Base-by-base conservation (phyloP, 2,888 invertebrate genomes). In the Trachelus troglodyta region DNA sequence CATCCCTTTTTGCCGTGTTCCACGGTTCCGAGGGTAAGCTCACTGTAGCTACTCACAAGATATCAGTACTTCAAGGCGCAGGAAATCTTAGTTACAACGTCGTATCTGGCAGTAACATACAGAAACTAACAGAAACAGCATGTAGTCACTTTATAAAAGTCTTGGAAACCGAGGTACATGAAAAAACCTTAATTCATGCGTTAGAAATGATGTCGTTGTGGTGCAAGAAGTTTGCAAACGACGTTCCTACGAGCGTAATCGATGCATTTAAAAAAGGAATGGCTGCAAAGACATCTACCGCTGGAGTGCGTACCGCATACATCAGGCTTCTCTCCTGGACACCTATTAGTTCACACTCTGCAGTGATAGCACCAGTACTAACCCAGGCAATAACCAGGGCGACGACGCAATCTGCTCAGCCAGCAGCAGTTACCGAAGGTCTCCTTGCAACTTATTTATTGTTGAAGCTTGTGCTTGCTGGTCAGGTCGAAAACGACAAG, bases 11-110 rank as follows among this genome's bases (percentile, higher is more conserved):
- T 92, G 95, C 94, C 6, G 95, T 97, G 69, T 95, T 98, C 88
- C 94, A 97, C 92, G 98, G 98, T 23, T 95, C 97, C 11, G 96
- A 97, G 91, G 98, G 98, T 12, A 98, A 98, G 91, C 93, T 98
- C 76, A 97, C 97, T 15, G 95, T 98, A 76, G 95, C 96, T 68
- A 96, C 97, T 83, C 97, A 98, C 90, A 97, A 98, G 91, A 95
- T 98, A 34, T 96, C 96, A 79, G 95, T 98, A 23, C 92, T 98
- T 69, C 94, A 95, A 92, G 96, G 95, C 69, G 94, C 96, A 76
- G 97, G 96, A 23, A 95, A 94, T 90, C 92, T 97, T 76, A 95
- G 95, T 87, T 93, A 93, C 80, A 95, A 97, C 87, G 93, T 94
- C 4, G 95, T 96, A 12, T 90, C 93, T 6, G 93, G 94, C 3